Conservation (phyloP, 2,888 invertebrate genomes). For the Ophraella communa region DNA sequence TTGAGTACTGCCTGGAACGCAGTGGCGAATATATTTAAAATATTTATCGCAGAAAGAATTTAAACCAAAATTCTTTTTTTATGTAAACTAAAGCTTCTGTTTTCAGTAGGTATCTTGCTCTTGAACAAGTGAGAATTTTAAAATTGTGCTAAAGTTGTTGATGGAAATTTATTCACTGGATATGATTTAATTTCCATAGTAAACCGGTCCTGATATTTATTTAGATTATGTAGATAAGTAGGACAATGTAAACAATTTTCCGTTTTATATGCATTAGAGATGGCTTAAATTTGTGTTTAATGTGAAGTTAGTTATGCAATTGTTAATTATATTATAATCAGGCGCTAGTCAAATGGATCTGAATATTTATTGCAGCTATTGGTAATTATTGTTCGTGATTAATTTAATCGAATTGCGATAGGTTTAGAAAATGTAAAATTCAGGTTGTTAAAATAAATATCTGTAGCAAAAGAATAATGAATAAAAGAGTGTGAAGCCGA, state of each 20-base stretch:
- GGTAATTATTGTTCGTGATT: not conserved
- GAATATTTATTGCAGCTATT: slow-evolving; percentile 1
- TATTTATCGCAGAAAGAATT: too few relatives aligned
- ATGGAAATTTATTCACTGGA: too few relatives aligned
- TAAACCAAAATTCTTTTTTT: too few relatives aligned
- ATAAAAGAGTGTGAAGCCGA: too few relatives aligned
- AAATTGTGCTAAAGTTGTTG: too few relatives aligned
- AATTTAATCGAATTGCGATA: not conserved
- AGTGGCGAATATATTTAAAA: too few relatives aligned
- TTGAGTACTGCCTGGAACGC: too few relatives aligned
- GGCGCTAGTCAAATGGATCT: not conserved
- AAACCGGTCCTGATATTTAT: not conserved
- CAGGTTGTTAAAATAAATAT: slow-evolving; percentile 4
- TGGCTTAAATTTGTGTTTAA: slow-evolving; percentile 15
- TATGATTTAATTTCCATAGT: not conserved
- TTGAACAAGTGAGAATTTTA: too few relatives aligned
- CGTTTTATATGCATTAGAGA: slow-evolving; percentile 23
- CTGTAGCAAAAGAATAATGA: too few relatives aligned
- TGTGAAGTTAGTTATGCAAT: slow-evolving; percentile 15
- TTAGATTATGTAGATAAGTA: slow-evolving; percentile 16
- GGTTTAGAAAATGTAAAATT: not conserved
- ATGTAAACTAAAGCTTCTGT: too few relatives aligned
- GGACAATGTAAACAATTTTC: slow-evolving; percentile 10
- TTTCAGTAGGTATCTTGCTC: too few relatives aligned
- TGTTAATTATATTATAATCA: slow-evolving; percentile 5